Percentiles rank a stretch among this genome's conserved stretches.
phyloP scores from a whole-genome alignment of 2,797 vertebrate genomes.

The Gobio occitaniae region DNA sequence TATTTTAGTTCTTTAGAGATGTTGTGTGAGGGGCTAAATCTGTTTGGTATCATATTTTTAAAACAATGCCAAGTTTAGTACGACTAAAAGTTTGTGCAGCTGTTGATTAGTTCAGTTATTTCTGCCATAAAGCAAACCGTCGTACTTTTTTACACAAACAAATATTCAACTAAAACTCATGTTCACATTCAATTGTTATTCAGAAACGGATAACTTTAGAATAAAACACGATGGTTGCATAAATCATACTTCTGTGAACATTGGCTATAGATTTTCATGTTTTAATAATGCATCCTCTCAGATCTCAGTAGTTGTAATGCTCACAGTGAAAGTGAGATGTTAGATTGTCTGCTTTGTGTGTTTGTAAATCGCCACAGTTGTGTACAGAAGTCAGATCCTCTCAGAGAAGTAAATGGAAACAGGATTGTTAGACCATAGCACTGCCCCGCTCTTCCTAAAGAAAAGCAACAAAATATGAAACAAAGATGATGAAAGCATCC shows the following conservation, averaged over 20 bases:
- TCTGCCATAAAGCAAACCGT: too few relatives aligned
- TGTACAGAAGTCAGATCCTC: background rate
- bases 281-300: constrained; percentile 14
- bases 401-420: constrained; percentile 24
- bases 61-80: background rate
- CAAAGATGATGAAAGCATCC: constrained; percentile 28
- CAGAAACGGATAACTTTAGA: too few relatives aligned
- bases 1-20: background rate
- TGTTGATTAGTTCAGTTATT: background rate
- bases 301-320: background rate
- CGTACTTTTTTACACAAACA: too few relatives aligned
- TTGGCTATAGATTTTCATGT: background rate
- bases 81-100: background rate
- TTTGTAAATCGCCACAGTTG: background rate
- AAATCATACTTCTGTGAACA: background rate
- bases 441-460: constrained; percentile 1
- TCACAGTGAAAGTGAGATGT: constrained; percentile 12
- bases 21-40: background rate
- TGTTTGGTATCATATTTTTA: background rate
- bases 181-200: too few relatives aligned
- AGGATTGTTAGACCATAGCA: background rate
- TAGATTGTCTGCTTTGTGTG: background rate
- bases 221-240: too few relatives aligned
- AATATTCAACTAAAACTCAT: too few relatives aligned
- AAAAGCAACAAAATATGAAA: constrained; percentile 42